Evolutionary conservation across 2,797 vertebrate species (phyloP), one percentile per base, ranked within the genome.

Genomic region (Sebastes variabilis): DNA sequence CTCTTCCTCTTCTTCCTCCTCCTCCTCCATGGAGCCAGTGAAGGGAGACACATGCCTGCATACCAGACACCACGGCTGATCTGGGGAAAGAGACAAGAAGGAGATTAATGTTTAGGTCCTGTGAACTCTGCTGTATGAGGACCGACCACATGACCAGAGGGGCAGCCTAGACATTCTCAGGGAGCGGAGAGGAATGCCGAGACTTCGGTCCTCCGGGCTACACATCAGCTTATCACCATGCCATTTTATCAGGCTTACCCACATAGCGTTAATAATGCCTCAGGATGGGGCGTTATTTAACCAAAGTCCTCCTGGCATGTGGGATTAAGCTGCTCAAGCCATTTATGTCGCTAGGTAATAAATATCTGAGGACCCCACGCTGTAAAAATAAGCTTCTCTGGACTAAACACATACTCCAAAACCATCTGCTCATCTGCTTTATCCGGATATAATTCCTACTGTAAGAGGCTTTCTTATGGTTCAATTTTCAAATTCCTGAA

Each of bases 61-160:
- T 96, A 93, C 95, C 95, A 95, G 92, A 92, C 89, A 67, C 75
- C 76, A 49, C 46, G 68, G 91, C 91, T 65, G 90, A 95, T 93
- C 95, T 95, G 90, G 54, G 84, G 82, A 89, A 65, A 90, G 74
- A 92, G 66, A 88, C 72, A 93, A 61, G 66, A 87, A 74, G 66
- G 73, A 87, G 87, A 90, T 90, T 83, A 90, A 82, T 77, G 82
- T 83, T 89, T 59, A 56, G 88, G 84, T 92, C 82, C 80, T 64
- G 82, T 84, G 86, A 92, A 86, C 85, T 84, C 78, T 66, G 84
- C 66, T 77, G 81, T 65, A 82, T 61, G 82, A 84, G 79, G 85
- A 87, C 65, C 5, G 16, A 70, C 71, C 90, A 87, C 88, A 88
- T 91, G 91, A 93, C 84, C 59, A 49, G 74, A 82, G 59, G 30